These are phyloP conservation scores for Hirtodrosophila duncani DNA, from an alignment of 2,888 invertebrate genomes.

Conservation along the genomic window DNA sequence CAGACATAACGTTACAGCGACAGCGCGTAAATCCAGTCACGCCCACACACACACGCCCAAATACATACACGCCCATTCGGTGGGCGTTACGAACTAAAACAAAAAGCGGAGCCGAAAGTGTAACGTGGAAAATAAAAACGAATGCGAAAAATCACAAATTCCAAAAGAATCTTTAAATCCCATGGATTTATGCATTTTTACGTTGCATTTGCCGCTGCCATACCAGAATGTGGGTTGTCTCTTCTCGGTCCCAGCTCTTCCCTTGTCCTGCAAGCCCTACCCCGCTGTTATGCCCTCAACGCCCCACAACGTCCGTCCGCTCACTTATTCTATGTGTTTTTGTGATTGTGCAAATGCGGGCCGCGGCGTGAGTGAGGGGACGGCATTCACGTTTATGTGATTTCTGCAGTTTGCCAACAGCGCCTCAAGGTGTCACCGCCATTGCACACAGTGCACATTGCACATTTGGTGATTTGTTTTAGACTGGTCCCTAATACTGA, in stretches of 20 bases:
- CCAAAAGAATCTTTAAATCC: slow-evolving; percentile 69
- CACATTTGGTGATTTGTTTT: slow-evolving; percentile 4
- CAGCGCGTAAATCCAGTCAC: slow-evolving; percentile 65
- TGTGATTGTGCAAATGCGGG: slow-evolving; percentile 52
- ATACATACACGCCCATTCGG: not conserved
- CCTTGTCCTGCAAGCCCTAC: slow-evolving; percentile 20
- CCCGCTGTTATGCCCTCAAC: slow-evolving; percentile 3
- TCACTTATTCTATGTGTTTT: slow-evolving; percentile 40
- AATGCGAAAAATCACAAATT: slow-evolving; percentile 70
- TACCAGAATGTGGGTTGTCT: slow-evolving; percentile 55
- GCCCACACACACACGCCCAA: slow-evolving; percentile 20
- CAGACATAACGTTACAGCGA: slow-evolving; percentile 20
- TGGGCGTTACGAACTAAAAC: slow-evolving; percentile 35
- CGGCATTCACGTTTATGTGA: slow-evolving; percentile 51
- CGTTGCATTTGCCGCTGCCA: slow-evolving; percentile 53
- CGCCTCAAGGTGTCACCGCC: slow-evolving; percentile 62
- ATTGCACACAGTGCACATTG: slow-evolving; percentile 8
- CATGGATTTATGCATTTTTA: slow-evolving; percentile 68
- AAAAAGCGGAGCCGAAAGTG: slow-evolving; percentile 49
- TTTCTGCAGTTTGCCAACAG: slow-evolving; percentile 63
- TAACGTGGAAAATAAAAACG: slow-evolving; percentile 51
- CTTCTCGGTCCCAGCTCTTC: too few relatives aligned
- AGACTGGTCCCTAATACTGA: slow-evolving; percentile 26
- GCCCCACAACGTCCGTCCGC: slow-evolving; percentile 3
- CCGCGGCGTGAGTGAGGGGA: not conserved